Evolutionary conservation across 64 coral and sea anemone genomes (phyloP).

Genomic region (Porites lutea): DNA sequence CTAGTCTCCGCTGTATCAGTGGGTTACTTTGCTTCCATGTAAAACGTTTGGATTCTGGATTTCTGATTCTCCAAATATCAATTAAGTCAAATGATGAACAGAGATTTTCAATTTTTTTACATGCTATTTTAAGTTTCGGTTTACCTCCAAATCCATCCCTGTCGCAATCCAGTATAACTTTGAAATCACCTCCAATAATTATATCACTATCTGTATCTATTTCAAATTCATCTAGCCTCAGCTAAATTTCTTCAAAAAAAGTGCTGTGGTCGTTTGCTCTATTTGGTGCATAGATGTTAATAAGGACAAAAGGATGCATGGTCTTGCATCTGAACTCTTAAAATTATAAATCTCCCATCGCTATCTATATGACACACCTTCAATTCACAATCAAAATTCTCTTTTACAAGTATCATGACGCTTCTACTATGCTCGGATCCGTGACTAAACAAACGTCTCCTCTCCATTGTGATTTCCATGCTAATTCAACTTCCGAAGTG

Average conservation of each 20-base stretch:
- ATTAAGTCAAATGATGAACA: constrained; percentile 20
- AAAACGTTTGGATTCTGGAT: constrained; percentile 39
- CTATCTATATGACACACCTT: background rate
- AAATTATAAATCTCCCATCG: constrained; percentile 20
- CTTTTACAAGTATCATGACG: constrained; percentile 12
- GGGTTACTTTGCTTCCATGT: constrained; percentile 33
- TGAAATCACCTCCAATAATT: constrained; percentile 54
- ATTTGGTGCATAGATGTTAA: constrained; percentile 37
- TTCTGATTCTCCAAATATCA: constrained; percentile 56
- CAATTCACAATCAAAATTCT: constrained; percentile 16
- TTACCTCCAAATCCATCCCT: constrained; percentile 44
- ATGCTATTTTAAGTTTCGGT: constrained; percentile 15
- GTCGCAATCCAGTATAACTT: constrained; percentile 16
- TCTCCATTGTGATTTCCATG: constrained; percentile 28
- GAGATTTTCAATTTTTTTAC: constrained; percentile 1
- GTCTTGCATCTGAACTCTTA: constrained; percentile 18
- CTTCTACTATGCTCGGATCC: constrained; percentile 19
- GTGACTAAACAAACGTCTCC: constrained; percentile 46
- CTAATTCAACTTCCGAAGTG: background rate
- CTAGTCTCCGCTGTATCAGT: constrained; percentile 16
- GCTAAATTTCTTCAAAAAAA: constrained; percentile 3
- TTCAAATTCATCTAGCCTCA: background rate
- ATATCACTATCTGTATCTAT: background rate
- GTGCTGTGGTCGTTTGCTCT: background rate
- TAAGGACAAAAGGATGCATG: constrained; percentile 4